Base-by-base conservation (phyloP, 1,140 invertebrate species). In the Drosophila setifemur region DNA sequence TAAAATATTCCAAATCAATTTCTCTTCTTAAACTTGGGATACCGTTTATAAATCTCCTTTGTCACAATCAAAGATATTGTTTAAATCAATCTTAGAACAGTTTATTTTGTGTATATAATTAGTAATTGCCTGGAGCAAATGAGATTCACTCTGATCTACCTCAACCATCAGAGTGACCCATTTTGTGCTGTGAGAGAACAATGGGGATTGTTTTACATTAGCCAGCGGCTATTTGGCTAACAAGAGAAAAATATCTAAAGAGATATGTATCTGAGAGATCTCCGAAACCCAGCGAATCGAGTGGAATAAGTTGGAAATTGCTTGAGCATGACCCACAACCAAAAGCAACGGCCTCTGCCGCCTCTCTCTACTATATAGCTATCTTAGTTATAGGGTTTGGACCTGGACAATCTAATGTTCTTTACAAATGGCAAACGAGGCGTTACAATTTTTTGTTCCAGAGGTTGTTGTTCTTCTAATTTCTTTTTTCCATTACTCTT, bases 181-280 rank as follows among this genome's bases (percentile, higher is more conserved):
- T 71, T 71, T 71, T 8, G 9, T 14, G 9, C 11, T 12, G 16
- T 12, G 26, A 2, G 25, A 70, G 44, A 71, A 71, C 67, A 71
- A 71, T 71, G 67, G 66, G 37, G 25, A 49, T 69, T 44, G 43
- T 70, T 70, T 25, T 18, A 11, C 12, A 29, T 35, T 21, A 44
- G 52, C 66, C 45, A 31, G 16, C 54, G 67, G 67, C 67, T 58
- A 48, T 69, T 69, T 53, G 64, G 48, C 49, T 45, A 68, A 54
- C 47, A 45, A 67, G 64, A 42, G 29, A 42, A 54, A 21, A 66
- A 26, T 26, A 53, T 60, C 11, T 21, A 29, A 6, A n/a, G 25
- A 19, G 23, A 18, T n/a, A n/a, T n/a, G n/a, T n/a, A n/a, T n/a
- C n/a, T n/a, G n/a, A n/a, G 16, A 31, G 43, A 28, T 48, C 37